Percentiles rank a stretch among this genome's conserved stretches.
Conservation (phyloP, 2,797 vertebrate genomes). For the Lophotriccus pileatus region DNA sequence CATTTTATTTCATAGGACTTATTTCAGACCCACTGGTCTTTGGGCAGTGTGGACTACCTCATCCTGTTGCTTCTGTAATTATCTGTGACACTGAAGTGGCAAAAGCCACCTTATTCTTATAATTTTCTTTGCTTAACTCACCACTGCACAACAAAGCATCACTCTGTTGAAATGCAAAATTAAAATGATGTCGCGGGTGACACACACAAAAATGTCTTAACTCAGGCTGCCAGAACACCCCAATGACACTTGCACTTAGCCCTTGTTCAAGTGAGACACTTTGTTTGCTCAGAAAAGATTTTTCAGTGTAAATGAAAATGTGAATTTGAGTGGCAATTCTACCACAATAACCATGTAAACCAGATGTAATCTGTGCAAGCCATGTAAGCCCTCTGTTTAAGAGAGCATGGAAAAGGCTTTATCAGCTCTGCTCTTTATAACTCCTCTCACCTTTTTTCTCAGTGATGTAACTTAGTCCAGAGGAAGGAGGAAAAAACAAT, state of each 20-base stretch:
- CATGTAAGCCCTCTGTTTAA: neutral
- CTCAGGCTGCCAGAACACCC: neutral
- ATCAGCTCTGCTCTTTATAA: neutral
- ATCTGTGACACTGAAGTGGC: neutral
- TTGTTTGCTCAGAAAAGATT: neutral
- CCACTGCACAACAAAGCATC: neutral
- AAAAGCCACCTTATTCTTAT: neutral
- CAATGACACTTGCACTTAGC: neutral
- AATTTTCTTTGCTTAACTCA: neutral
- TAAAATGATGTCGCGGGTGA: neutral
- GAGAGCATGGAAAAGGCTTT: neutral
- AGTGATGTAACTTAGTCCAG: neutral
- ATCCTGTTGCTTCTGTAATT: neutral
- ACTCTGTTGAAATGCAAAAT: neutral
- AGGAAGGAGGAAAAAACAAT: neutral
- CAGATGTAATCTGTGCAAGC: neutral
- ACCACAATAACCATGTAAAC: fast-evolving
- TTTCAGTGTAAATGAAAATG: neutral
- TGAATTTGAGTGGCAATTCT: neutral
- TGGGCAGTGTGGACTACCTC: neutral
- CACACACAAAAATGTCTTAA: neutral
- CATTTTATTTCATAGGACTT: neutral
- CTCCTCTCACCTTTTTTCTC: neutral
- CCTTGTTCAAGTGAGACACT: neutral
- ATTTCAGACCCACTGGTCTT: neutral